Evolutionary conservation across 2,797 vertebrate species (phyloP).

Genomic region (Macropus fuliginosus): DNA sequence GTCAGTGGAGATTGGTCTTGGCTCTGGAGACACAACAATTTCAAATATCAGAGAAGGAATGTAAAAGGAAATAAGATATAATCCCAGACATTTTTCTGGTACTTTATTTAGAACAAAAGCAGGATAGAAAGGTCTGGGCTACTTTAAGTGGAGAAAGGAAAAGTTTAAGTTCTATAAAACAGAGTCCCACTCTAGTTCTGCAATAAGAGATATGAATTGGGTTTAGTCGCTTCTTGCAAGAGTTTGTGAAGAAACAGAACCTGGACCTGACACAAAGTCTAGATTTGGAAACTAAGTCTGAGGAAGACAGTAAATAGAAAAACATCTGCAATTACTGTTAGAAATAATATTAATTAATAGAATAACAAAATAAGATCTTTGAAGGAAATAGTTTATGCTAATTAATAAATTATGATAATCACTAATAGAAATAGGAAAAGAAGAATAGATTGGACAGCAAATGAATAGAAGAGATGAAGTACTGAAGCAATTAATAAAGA

Average conservation of each 20-base stretch:
- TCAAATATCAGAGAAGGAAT: background rate
- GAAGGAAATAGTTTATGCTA: background rate
- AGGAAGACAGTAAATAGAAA: background rate
- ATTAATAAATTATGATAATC: background rate
- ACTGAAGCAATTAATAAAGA: background rate
- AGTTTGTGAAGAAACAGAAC: background rate
- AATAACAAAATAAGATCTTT: no score
- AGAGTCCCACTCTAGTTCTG: rapidly evolving
- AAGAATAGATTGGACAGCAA: background rate
- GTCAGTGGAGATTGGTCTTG: background rate
- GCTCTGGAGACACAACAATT: background rate
- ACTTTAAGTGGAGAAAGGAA: background rate
- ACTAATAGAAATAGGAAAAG: background rate
- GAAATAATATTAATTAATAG: background rate
- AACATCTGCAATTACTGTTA: background rate
- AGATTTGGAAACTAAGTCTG: background rate
- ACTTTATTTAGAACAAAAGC: background rate
- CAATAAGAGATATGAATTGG: background rate
- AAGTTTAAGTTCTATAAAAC: background rate
- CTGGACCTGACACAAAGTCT: background rate
- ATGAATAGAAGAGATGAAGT: background rate
- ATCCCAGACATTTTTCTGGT: background rate
- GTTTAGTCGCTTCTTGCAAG: background rate
- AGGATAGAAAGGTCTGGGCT: no score
- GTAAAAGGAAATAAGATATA: background rate